Conservation (phyloP, 2,888 invertebrate species). For the Lasius platythorax region DNA sequence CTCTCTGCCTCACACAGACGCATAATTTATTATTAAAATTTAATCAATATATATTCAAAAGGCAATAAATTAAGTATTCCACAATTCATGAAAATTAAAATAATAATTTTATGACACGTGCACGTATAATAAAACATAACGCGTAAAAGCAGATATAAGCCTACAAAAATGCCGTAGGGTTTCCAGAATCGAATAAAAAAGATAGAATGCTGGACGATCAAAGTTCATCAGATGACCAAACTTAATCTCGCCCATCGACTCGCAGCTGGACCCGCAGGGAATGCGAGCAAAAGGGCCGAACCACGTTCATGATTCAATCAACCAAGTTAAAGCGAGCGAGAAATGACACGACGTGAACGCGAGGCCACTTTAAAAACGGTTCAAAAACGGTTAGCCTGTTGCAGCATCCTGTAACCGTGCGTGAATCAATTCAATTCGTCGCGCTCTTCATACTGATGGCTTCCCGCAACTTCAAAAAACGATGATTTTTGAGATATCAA, state of each 20-base stretch:
- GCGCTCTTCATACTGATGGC: background rate
- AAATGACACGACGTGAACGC: conserved; percentile 77
- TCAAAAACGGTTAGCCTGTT: conserved; percentile 33
- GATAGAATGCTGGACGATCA: conserved; percentile 2
- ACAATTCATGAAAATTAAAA: conserved; percentile 2
- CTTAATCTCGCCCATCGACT: conserved; percentile 37
- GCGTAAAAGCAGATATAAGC: background rate
- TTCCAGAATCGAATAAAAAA: background rate
- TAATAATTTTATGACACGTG: background rate
- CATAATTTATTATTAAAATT: conserved; percentile 26
- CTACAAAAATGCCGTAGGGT: background rate
- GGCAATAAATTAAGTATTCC: background rate
- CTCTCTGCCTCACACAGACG: background rate
- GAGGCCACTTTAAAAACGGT: conserved; percentile 54
- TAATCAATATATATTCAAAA: background rate
- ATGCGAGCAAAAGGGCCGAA: conserved; percentile 59
- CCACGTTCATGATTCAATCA: conserved; percentile 80
- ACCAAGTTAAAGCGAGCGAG: conserved; percentile 81
- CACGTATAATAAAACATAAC: background rate
- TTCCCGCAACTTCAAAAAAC: background rate
- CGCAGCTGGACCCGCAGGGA: conserved; percentile 54
- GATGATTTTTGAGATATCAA: background rate
- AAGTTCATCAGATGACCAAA: conserved; percentile 28
- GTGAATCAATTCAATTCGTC: conserved; percentile 45
- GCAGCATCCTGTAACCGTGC: conserved; percentile 18